These are phyloP conservation scores for Automeris io DNA, from an alignment of 2,888 invertebrate species.

Conservation along the genomic window DNA sequence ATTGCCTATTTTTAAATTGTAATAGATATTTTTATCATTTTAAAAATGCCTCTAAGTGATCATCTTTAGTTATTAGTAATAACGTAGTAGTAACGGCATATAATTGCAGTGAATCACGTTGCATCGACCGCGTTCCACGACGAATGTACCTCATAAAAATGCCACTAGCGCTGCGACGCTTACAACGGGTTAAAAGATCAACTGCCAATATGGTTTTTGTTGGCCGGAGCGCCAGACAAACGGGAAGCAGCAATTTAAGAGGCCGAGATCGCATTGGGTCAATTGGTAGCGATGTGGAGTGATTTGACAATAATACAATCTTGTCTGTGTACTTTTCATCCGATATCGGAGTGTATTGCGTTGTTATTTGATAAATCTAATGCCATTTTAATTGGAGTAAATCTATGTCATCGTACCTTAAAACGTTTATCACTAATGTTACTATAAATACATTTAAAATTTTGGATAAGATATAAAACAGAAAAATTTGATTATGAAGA, in stretches of 20 bases:
- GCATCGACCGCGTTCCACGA: too few relatives aligned
- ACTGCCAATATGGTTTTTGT: conserved; percentile 30
- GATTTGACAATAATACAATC: conserved; percentile 8
- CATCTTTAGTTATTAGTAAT: too few relatives aligned
- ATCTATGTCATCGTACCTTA: too few relatives aligned
- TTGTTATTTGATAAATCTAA: background rate
- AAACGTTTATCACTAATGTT: too few relatives aligned
- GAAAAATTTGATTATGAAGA: too few relatives aligned
- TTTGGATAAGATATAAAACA: too few relatives aligned
- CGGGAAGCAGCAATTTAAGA: conserved; percentile 50
- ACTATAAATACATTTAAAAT: too few relatives aligned
- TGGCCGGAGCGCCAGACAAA: conserved; percentile 17
- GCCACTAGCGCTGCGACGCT: background rate
- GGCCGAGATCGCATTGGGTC: conserved; percentile 38
- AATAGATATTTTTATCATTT: too few relatives aligned
- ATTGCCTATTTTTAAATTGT: too few relatives aligned
- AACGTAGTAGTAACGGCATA: background rate
- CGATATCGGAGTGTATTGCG: background rate
- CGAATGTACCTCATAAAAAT: conserved; percentile 1
- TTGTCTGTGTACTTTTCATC: background rate
- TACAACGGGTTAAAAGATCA: conserved; percentile 51
- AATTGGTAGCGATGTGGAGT: conserved; percentile 28
- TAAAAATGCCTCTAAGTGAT: too few relatives aligned
- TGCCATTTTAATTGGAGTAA: too few relatives aligned
- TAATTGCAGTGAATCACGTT: background rate